Evolutionary conservation across 2,113 vertebrate species (phyloP).

Genomic region (Amphiprion ocellaris): DNA sequence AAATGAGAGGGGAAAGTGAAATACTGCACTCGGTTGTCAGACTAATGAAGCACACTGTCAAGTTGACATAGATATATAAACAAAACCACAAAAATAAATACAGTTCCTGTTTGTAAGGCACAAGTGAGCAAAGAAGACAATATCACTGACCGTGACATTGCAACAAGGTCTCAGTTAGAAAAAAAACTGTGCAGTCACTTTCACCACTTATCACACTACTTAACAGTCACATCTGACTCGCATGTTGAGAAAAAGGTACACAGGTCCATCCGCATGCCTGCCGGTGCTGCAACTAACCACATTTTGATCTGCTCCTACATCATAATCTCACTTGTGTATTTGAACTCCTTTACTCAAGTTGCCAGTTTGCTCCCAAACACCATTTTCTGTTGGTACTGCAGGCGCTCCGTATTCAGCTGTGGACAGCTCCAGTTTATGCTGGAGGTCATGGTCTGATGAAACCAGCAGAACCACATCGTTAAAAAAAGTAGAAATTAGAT

Average conservation of each 20-base stretch:
- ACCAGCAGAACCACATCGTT: neutral
- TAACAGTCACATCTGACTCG: neutral
- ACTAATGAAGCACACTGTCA: neutral
- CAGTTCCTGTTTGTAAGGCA: neutral
- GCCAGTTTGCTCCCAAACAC: no score
- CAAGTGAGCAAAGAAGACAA: neutral
- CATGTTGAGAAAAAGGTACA: neutral
- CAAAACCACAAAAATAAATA: neutral
- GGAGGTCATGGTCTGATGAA: neutral
- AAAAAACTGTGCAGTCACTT: neutral
- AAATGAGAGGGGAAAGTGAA: neutral
- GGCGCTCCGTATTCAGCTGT: neutral
- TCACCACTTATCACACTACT: neutral
- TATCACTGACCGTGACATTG: neutral
- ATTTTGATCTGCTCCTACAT: constrained; percentile 1
- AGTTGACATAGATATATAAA: neutral
- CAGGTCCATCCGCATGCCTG: neutral
- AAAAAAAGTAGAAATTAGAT: constrained; percentile 1
- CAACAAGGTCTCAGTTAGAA: neutral
- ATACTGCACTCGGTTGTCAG: neutral
- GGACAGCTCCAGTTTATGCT: neutral
- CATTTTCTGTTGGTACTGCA: neutral
- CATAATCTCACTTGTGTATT: neutral
- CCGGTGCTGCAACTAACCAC: no score
- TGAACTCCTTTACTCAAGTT: neutral